A percentile compares a stretch with the other conserved stretches of the same genome.
Conservation (phyloP, 2,113 vertebrate species). For the Anas platyrhynchos region DNA sequence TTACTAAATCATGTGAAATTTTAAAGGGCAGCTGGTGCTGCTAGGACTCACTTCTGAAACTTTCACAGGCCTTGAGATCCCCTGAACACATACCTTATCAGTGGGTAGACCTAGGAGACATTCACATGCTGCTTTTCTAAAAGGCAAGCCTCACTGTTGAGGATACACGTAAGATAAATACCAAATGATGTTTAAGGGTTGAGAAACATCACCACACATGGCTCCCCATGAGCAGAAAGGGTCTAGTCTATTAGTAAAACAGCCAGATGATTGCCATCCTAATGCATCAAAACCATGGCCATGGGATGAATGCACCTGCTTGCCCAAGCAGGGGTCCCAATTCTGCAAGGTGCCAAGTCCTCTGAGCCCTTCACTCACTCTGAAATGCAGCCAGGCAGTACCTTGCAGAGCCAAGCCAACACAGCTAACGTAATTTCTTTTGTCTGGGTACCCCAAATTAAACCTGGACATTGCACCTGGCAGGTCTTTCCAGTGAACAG, state of each 20-base stretch:
- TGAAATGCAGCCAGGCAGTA: accelerated
- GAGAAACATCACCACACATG: accelerated
- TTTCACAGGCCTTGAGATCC: background rate
- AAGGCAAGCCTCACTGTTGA: background rate
- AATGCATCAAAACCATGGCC: background rate
- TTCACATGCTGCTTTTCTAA: background rate
- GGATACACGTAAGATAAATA: background rate
- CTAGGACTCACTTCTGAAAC: background rate
- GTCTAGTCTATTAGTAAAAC: background rate
- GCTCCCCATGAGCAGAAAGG: background rate
- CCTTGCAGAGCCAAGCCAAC: background rate
- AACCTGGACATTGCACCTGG: background rate
- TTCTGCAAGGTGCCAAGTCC: background rate
- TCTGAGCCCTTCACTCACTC: accelerated
- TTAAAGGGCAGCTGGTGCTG: background rate
- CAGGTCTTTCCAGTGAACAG: background rate
- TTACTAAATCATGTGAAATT: background rate
- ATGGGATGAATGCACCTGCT: accelerated
- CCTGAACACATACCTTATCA: background rate
- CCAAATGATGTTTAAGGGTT: background rate
- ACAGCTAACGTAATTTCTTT: background rate
- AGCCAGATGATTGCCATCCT: background rate
- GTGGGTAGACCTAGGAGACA: background rate
- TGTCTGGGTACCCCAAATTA: background rate
- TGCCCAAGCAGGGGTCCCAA: accelerated